A percentile compares a stretch with the other conserved stretches of the same genome.
phyloP scores from a whole-genome alignment of 2,113 vertebrate genomes.

The Eretmodus cyanostictus region DNA sequence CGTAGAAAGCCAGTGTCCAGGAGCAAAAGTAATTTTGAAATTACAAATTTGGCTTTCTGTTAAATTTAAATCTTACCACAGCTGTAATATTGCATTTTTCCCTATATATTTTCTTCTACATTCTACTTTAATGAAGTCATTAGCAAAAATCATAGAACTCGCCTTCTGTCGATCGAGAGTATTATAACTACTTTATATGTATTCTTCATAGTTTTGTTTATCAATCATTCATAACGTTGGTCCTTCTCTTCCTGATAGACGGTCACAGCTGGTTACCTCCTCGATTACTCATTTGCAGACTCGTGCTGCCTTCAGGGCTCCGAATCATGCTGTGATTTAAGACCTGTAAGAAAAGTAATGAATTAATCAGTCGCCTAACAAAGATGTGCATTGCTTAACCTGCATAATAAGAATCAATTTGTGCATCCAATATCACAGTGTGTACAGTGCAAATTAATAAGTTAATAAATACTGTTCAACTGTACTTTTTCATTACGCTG shows the following conservation, averaged over 20 bases:
- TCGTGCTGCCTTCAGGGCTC: not conserved
- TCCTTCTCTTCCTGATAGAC: not conserved
- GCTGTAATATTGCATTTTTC: not conserved
- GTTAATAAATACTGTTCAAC: not conserved
- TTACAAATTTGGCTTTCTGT: not conserved
- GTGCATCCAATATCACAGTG: not conserved
- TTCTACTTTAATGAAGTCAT: not conserved
- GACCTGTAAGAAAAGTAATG: not conserved
- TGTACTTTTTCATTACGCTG: not conserved
- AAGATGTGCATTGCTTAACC: not conserved
- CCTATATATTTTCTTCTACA: not conserved
- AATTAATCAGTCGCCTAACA: not conserved
- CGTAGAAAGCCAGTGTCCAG: not conserved
- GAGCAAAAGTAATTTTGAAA: not conserved
- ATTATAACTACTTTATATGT: not conserved
- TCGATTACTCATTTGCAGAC: not conserved
- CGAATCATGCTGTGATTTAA: not conserved
- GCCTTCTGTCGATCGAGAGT: not conserved
- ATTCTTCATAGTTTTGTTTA: not conserved
- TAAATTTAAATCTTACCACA: not conserved
- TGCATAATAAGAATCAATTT: not conserved
- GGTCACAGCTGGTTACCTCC: not conserved
- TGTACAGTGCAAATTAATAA: not conserved
- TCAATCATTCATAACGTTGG: not conserved
- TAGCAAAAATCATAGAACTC: not conserved